These are phyloP conservation scores for Larimichthys crocea DNA, from an alignment of 2,113 vertebrate species.

Conservation along the genomic window DNA sequence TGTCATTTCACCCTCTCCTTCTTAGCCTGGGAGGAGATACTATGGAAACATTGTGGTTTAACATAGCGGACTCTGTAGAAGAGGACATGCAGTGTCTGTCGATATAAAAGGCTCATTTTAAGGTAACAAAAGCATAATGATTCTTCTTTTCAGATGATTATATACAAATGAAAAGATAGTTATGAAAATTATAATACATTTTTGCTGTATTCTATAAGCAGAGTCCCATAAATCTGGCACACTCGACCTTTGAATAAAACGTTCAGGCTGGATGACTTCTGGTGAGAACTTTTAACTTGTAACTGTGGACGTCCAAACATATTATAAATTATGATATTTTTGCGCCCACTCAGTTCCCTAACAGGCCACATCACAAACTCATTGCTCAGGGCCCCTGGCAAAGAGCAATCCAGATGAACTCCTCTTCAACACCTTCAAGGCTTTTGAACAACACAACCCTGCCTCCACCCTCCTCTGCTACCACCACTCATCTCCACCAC, in stretches of 20 bases:
- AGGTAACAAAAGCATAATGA: too few relatives aligned
- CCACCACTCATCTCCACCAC: background rate
- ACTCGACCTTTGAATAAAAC: background rate
- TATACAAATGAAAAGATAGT: too few relatives aligned
- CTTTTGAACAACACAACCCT: background rate
- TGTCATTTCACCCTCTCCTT: too few relatives aligned
- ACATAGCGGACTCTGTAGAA: too few relatives aligned
- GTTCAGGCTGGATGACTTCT: background rate
- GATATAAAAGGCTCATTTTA: too few relatives aligned
- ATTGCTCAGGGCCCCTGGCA: background rate
- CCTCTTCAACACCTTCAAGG: slow-evolving; percentile 10
- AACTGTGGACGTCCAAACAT: background rate
- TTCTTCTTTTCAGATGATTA: too few relatives aligned
- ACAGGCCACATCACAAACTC: background rate
- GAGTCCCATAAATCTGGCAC: too few relatives aligned
- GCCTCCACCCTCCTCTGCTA: background rate
- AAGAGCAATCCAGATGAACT: background rate
- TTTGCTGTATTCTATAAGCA: too few relatives aligned
- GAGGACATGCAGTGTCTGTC: too few relatives aligned
- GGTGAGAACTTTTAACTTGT: background rate
- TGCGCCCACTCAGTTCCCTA: background rate
- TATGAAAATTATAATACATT: too few relatives aligned
- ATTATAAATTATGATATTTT: background rate
- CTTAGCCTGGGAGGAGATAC: too few relatives aligned
- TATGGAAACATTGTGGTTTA: too few relatives aligned